Evolutionary conservation across 2,888 invertebrate species (phyloP).

Genomic region (Orthosia cruda): DNA sequence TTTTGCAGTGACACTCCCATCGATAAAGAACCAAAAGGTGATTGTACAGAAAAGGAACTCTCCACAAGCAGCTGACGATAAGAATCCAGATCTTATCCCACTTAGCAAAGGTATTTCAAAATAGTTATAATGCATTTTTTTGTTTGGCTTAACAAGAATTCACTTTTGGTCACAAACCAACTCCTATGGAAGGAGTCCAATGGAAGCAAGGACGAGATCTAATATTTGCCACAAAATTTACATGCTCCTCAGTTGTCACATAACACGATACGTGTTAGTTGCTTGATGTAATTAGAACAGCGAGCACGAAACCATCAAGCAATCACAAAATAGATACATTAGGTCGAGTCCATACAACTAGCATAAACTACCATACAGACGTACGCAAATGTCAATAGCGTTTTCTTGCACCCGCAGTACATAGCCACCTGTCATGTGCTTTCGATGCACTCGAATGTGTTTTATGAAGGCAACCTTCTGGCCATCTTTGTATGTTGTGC

Average conservation of each 20-base stretch:
- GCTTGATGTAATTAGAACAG: slow-evolving; percentile 20
- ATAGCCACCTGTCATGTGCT: too few relatives aligned
- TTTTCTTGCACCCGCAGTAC: too few relatives aligned
- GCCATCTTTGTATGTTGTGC: too few relatives aligned
- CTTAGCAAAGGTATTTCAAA: slow-evolving; percentile 95
- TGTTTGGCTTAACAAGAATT: not conserved
- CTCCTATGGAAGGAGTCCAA: not conserved
- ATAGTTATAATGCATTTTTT: not conserved
- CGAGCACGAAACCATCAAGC: not conserved
- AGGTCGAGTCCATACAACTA: too few relatives aligned
- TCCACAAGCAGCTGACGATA: slow-evolving; percentile 95
- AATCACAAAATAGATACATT: too few relatives aligned
- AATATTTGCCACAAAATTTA: slow-evolving; percentile 2
- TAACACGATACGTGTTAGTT: slow-evolving; percentile 9
- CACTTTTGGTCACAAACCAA: not conserved
- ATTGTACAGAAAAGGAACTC: slow-evolving; percentile 91
- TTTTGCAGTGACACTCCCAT: slow-evolving; percentile 84
- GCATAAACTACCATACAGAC: too few relatives aligned
- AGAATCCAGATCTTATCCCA: slow-evolving; percentile 97
- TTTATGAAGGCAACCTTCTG: too few relatives aligned
- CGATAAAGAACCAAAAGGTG: slow-evolving; percentile 92
- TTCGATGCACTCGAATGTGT: too few relatives aligned
- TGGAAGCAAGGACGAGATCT: not conserved
- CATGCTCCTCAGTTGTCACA: not conserved
- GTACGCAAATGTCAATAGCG: too few relatives aligned